Evolutionary conservation across 2,797 vertebrate species (phyloP), one percentile per base, ranked within the genome.

Genomic region (Euphonia xanthogaster): DNA sequence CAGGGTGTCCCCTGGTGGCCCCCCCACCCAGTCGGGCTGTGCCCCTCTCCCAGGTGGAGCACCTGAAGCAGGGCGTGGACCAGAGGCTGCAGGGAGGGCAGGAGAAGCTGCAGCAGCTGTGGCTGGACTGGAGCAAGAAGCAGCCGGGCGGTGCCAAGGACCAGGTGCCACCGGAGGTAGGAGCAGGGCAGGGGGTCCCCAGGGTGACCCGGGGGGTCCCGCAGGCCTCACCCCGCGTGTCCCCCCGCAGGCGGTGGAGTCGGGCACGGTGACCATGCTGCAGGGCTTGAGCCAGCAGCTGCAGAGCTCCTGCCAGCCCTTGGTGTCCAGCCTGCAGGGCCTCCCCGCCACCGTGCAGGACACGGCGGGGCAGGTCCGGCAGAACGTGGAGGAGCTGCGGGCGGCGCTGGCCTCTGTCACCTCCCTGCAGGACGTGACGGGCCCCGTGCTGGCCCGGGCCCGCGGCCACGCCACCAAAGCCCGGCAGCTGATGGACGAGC

Each of bases 381-480:
- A 50, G 28, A 98, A 98, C 3, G 98, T 98, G 10, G 98, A 99
- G 25, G 98, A 98, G 31, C 98, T 99, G 17, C 98, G 98, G 54
- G 84, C 97, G 1, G 97, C 98, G 14, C 98, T 99, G 7, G 78
- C 97, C 7, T 96, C 94, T 0, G 93, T 97, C n/a, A 89, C 37
- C 76, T 97, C 97, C 66, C 96, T 98, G 37, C 94, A 97, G 68
- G 98, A 98, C 3, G 97, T 99, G 86, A 98, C 99, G 0, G 92
- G 97, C 6, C 27, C 95, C 7, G 81, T 98, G 78, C 96, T 99
- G 93, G 96, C 98, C 40, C 98, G 96, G 77, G 99, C 98, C 84
- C 98, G 98, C 0, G 94, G 97, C 65, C 98, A 95, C 1, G 97
- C 99, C 19, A 20, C 93, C 75, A 80, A 51, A 31, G 97, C 97